Conservation (phyloP, 2,888 invertebrate genomes). For the Athalia rosae region DNA sequence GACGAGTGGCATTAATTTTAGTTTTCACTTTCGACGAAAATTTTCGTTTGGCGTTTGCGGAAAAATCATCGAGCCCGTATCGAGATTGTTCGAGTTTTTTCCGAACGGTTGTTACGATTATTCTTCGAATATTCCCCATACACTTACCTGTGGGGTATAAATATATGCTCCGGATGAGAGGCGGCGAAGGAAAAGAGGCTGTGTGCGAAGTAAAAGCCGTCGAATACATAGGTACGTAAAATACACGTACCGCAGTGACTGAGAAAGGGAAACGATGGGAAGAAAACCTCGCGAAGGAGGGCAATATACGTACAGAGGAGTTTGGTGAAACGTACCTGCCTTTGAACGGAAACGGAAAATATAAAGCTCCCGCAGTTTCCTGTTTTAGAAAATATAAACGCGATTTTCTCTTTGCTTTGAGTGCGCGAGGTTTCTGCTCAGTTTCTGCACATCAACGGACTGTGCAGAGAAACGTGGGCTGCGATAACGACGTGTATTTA, state of each 20-base stretch:
- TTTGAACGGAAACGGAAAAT: conserved; percentile 46
- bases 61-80: too few relatives aligned
- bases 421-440: conserved; percentile 1
- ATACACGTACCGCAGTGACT: too few relatives aligned
- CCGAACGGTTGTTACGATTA: too few relatives aligned
- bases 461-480: not conserved
- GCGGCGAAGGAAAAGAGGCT: too few relatives aligned
- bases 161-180: too few relatives aligned
- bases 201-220: too few relatives aligned
- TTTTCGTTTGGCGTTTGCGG: too few relatives aligned
- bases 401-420: conserved; percentile 29
- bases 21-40: too few relatives aligned
- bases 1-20: too few relatives aligned
- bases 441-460: conserved; percentile 10
- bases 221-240: not conserved
- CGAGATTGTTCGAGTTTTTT: too few relatives aligned
- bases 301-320: not conserved
- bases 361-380: conserved; percentile 41
- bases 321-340: conserved; percentile 7
- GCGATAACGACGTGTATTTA: conserved; percentile 9
- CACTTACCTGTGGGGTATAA: too few relatives aligned
- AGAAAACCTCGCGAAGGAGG: conserved; percentile 9
- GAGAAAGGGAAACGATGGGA: conserved; percentile 1
- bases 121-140: too few relatives aligned
- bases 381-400: conserved; percentile 45